Evolutionary conservation across 2,797 vertebrate species (phyloP), one percentile per base, ranked within the genome.

Genomic region (Pelochelys cantorii): DNA sequence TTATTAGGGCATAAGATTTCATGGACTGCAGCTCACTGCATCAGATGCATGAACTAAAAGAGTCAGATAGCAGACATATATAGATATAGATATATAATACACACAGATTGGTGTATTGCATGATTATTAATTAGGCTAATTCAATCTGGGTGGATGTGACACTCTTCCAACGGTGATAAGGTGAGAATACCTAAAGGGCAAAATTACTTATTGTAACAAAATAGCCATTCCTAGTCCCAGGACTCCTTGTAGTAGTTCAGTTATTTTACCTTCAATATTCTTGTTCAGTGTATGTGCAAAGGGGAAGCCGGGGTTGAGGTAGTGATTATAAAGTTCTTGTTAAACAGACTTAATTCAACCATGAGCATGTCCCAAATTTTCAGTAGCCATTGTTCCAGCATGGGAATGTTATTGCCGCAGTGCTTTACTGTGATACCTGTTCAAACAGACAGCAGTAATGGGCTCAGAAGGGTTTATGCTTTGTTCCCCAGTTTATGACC

Each of bases 231-330:
- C 42, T 48, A 7, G 42, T 48, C 42, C 42, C 42, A 48, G 42
- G 42, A 48, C 8, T 48, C 42, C 8, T 48, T 11, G 23, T 11
- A 56, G 1, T 22, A 27, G 0, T 42, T 81, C 29, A 2, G 84
- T 84, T 62, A 34, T 79, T 81, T n/a, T 29, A 2, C 81, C 37
- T 14, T 3, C 1, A 1, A 4, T 54, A 3, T 15, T 23, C 0
- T 79, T 88, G 34, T 89, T 37, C 15, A 42, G 53, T 0, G 10
- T 25, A 1, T 3, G 12, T n/a, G 37, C 57, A 27, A 79, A 80
- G 48, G 37, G 71, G 27, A 84, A 83, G 1, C 18, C 14, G 18
- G 10, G 7, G 23, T 17, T 20, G 37, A 81, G 15, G 15, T 48
- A 11, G 8, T 20, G 57, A 60, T 20, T 13, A 5, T 25, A 29